phyloP scores from a whole-genome alignment of 2,113 vertebrate genomes.

The Thymallus thymallus region DNA sequence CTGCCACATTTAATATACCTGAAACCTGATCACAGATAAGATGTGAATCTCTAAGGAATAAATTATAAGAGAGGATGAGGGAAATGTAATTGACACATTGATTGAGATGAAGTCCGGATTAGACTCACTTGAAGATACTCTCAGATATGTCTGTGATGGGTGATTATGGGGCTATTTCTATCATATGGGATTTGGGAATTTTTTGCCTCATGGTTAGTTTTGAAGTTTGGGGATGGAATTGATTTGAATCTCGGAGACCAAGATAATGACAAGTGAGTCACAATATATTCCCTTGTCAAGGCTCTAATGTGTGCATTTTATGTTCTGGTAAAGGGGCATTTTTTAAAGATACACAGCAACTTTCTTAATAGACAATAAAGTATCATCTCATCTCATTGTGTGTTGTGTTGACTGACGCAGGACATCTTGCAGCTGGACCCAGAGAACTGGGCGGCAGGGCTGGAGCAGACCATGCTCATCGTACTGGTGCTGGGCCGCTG shows the following conservation, averaged over 20 bases:
- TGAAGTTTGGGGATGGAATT: conserved; percentile 28
- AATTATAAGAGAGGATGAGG: conserved; percentile 32
- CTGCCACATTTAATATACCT: conserved; percentile 48
- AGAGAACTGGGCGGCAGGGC: conserved; percentile 69
- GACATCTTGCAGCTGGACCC: conserved; percentile 62
- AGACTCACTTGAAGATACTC: conserved; percentile 7
- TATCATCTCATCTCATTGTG: background rate
- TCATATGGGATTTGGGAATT: conserved; percentile 50
- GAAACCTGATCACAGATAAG: conserved; percentile 50
- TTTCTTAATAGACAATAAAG: background rate
- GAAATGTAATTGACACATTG: conserved; percentile 46
- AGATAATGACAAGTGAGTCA: background rate
- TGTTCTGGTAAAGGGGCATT: background rate
- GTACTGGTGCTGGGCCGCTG: conserved; percentile 75
- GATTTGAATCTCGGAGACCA: conserved; percentile 24
- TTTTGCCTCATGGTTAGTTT: conserved; percentile 41
- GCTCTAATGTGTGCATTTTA: background rate
- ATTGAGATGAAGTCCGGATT: conserved; percentile 44
- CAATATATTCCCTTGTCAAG: background rate
- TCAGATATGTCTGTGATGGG: too few species aligned
- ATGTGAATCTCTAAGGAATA: conserved; percentile 50
- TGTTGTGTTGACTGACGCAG: conserved; percentile 46
- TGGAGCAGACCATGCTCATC: conserved; percentile 79
- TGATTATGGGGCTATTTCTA: conserved; percentile 19
- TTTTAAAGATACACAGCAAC: background rate